Percentiles rank a stretch among this genome's conserved stretches.
Conservation (phyloP, 2,797 vertebrate species). For the Myotis findleyi region DNA sequence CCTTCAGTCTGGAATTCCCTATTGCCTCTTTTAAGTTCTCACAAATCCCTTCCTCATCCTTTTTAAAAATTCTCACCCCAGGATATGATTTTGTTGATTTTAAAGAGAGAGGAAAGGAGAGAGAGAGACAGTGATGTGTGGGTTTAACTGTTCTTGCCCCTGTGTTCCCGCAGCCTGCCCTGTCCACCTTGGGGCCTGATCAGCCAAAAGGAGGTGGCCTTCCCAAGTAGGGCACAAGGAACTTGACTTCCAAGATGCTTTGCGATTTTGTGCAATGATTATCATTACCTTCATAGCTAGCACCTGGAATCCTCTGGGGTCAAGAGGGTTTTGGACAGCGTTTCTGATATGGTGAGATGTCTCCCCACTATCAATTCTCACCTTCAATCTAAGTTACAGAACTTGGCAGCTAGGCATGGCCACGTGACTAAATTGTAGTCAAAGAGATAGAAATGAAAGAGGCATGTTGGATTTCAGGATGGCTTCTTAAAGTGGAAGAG, state of each 20-base stretch:
- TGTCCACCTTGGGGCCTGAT: background rate
- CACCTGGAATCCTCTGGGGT: background rate
- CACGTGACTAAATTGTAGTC: background rate
- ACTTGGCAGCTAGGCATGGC: background rate
- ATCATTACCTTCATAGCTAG: background rate
- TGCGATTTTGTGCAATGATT: background rate
- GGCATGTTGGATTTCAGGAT: conserved; percentile 1
- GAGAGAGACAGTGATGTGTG: background rate
- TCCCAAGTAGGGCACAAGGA: background rate
- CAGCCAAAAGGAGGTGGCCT: background rate
- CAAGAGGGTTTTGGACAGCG: background rate
- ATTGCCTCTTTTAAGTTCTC: background rate
- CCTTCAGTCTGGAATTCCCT: background rate
- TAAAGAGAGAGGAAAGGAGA: background rate
- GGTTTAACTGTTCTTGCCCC: background rate
- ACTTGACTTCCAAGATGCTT: background rate
- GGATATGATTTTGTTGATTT: background rate
- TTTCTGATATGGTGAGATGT: background rate
- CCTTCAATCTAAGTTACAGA: background rate
- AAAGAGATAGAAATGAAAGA: background rate
- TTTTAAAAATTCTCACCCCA: background rate
- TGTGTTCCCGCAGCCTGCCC: background rate
- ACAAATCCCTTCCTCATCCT: background rate
- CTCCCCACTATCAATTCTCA: background rate
- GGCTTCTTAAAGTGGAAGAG: conserved; percentile 5